Percentiles rank a stretch among this genome's conserved stretches.
Conservation (phyloP, 2,888 invertebrate species). For the Rhagonycha lutea region DNA sequence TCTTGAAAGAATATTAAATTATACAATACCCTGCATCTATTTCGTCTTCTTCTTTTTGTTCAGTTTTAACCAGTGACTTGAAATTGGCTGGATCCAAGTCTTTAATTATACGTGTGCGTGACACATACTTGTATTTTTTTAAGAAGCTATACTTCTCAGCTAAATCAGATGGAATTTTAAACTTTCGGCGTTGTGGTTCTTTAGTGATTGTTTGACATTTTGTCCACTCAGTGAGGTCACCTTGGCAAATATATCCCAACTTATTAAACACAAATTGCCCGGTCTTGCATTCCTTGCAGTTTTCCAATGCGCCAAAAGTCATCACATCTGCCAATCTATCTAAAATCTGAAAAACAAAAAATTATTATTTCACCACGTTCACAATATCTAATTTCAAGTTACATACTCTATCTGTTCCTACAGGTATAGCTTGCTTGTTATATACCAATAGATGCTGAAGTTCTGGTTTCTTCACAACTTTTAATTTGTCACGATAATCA, state of each 20-base stretch:
- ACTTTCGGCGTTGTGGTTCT: constrained; percentile 72
- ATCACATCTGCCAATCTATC: constrained; percentile 83
- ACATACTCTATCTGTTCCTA: constrained; percentile 69
- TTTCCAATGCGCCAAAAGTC: constrained; percentile 81
- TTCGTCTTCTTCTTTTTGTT: constrained; percentile 58
- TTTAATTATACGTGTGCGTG: constrained; percentile 63
- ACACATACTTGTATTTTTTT: constrained; percentile 64
- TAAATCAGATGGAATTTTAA: constrained; percentile 69
- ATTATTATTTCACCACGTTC: not conserved
- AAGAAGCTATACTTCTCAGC: constrained; percentile 62
- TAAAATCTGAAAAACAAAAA: constrained; percentile 60
- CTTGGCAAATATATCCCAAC: constrained; percentile 79
- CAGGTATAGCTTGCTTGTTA: constrained; percentile 74
- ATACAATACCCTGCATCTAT: constrained; percentile 44
- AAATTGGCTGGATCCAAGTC: constrained; percentile 58
- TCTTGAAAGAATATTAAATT: constrained; percentile 6
- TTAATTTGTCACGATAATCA: constrained; percentile 66
- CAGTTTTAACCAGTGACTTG: constrained; percentile 54
- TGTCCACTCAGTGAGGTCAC: constrained; percentile 83
- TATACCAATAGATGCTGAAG: constrained; percentile 66
- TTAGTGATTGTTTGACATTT: constrained; percentile 77
- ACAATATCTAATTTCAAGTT: not conserved
- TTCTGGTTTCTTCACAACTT: constrained; percentile 64
- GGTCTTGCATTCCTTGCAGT: constrained; percentile 77
- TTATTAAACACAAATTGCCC: constrained; percentile 74